These are phyloP conservation scores for Aldabrachelys gigantea DNA, from an alignment of 2,113 vertebrate genomes.

Conservation along the genomic window DNA sequence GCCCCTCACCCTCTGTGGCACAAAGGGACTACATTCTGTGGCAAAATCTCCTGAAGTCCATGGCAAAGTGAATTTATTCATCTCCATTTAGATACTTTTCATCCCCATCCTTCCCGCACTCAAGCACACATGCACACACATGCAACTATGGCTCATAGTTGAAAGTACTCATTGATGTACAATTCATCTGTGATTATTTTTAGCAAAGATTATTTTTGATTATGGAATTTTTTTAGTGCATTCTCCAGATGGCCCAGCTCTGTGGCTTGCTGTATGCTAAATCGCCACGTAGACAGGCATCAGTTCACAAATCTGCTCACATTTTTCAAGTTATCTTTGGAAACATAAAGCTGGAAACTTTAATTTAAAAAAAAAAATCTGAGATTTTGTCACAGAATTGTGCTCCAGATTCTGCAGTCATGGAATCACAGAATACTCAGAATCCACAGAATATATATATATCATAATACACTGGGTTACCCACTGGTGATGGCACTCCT, in stretches of 20 bases:
- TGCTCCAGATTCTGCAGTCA: background rate
- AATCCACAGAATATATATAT: background rate
- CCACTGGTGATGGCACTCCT: background rate
- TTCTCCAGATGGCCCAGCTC: background rate
- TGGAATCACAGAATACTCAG: background rate
- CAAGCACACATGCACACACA: background rate
- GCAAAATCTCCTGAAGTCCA: background rate
- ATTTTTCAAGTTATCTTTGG: background rate
- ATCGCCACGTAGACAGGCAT: background rate
- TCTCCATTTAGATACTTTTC: background rate
- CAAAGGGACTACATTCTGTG: background rate
- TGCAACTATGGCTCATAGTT: fast-evolving
- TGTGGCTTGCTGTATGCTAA: background rate
- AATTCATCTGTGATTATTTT: fast-evolving
- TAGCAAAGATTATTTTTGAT: background rate
- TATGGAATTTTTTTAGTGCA: background rate
- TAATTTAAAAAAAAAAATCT: background rate
- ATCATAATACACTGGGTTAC: background rate
- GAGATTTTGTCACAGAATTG: background rate
- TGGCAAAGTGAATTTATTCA: background rate
- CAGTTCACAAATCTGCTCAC: fast-evolving
- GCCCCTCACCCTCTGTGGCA: background rate
- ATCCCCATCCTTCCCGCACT: background rate
- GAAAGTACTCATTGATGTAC: background rate
- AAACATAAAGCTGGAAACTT: background rate